These are phyloP conservation scores for Pseudorhiza aurosa DNA, from an alignment of 30 jellyfish, hydroid and myxozoan genomes.

Conservation along the genomic window DNA sequence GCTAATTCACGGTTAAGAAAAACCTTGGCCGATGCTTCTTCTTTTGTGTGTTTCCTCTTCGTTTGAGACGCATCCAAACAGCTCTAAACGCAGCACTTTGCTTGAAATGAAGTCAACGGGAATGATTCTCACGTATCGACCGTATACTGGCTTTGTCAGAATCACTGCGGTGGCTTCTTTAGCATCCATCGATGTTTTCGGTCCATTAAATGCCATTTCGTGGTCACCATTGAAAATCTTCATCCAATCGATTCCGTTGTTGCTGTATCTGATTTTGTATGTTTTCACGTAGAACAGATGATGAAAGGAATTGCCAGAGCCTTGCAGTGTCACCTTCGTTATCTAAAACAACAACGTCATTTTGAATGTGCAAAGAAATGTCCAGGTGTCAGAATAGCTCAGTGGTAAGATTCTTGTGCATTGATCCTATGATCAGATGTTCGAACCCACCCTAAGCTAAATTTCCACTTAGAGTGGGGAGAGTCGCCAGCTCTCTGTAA, in stretches of 20 bases:
- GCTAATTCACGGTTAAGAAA: too few species aligned
- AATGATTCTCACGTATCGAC: constrained; percentile 42
- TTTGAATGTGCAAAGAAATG: neutral
- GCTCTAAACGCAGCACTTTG: constrained; percentile 48
- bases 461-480: too few species aligned
- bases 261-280: constrained; percentile 29
- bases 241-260: constrained; percentile 13
- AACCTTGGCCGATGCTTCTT: neutral
- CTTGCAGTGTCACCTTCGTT: constrained; percentile 40
- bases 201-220: constrained; percentile 32
- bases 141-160: constrained; percentile 31
- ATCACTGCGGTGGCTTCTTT: constrained; percentile 10
- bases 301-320: constrained; percentile 3
- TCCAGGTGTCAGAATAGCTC: too few species aligned
- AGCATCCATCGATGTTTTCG: constrained; percentile 16
- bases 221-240: neutral
- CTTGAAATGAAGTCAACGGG: constrained; percentile 45
- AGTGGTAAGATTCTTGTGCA: too few species aligned
- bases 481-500: too few species aligned
- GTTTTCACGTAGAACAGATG: constrained; percentile 32
- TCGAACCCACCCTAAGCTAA: too few species aligned
- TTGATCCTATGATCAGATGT: too few species aligned
- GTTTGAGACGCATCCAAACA: constrained; percentile 61
- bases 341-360: neutral
- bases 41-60: neutral